Evolutionary conservation across 1,140 invertebrate genomes (phyloP).

Genomic region (Solen grandis): DNA sequence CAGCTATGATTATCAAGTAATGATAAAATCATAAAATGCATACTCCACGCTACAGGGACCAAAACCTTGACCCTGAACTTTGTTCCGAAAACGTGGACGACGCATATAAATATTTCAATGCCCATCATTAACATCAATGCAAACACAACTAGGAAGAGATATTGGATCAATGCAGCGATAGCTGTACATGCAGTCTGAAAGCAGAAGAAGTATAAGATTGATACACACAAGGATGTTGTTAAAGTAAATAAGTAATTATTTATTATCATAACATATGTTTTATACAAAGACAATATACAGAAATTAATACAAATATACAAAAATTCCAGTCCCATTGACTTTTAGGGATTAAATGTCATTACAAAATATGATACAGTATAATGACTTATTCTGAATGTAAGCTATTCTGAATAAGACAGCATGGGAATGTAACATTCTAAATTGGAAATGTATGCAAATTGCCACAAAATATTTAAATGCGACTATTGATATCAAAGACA

Average conservation of each 20-base stretch:
- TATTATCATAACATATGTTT: not conserved
- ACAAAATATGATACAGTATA: not conserved
- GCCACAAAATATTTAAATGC: too few species aligned
- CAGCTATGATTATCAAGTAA: too few species aligned
- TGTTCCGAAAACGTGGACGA: slow-evolving; percentile 58
- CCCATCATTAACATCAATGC: slow-evolving; percentile 64
- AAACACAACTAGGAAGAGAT: slow-evolving; percentile 63
- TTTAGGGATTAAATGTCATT: not conserved
- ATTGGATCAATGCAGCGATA: slow-evolving; percentile 60
- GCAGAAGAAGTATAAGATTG: too few species aligned
- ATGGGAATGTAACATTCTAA: too few species aligned
- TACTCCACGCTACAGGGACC: slow-evolving; percentile 56
- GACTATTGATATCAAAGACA: too few species aligned
- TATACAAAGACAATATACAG: not conserved
- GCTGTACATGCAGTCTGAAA: slow-evolving; percentile 58
- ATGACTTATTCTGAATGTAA: too few species aligned
- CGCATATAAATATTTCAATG: slow-evolving; percentile 59
- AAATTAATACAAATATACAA: not conserved
- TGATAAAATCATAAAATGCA: too few species aligned
- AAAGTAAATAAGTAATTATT: not conserved
- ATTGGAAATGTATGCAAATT: too few species aligned
- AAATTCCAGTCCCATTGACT: not conserved
- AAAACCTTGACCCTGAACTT: slow-evolving; percentile 51
- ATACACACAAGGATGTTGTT: not conserved
- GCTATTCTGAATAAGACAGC: too few species aligned